These are phyloP conservation scores for Pandemis corylana DNA, from an alignment of 2,888 invertebrate genomes.

Conservation along the genomic window DNA sequence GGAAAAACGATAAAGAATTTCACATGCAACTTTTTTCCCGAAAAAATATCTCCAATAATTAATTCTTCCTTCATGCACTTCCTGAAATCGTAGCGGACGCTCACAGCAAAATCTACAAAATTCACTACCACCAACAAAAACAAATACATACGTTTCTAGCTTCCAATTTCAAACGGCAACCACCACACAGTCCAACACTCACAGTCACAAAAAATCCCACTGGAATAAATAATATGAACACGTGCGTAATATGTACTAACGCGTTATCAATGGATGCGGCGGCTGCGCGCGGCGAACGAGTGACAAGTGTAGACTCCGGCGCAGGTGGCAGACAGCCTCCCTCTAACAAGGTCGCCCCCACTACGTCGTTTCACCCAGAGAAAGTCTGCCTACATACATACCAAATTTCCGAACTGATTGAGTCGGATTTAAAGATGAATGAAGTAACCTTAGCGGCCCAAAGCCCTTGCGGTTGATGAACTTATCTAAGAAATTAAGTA, in stretches of 20 bases:
- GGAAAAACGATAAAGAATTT: neutral
- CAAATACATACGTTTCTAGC: conserved; percentile 39
- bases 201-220: conserved; percentile 42
- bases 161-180: conserved; percentile 40
- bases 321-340: conserved; percentile 79
- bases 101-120: neutral
- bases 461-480: conserved; percentile 24
- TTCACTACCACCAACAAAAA: neutral
- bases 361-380: conserved; percentile 77
- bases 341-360: conserved; percentile 82
- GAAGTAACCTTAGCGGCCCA: conserved; percentile 25
- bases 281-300: conserved; percentile 72
- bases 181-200: conserved; percentile 41
- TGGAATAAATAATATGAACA: conserved; percentile 53
- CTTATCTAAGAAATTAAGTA: neutral
- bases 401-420: conserved; percentile 83
- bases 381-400: conserved; percentile 85
- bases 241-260: conserved; percentile 65
- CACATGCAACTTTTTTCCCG: neutral
- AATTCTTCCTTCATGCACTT: neutral
- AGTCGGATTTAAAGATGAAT: conserved; percentile 59
- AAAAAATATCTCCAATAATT: neutral
- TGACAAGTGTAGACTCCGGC: conserved; percentile 75
- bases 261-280: conserved; percentile 66
- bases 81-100: neutral